Conservation (phyloP, 1,140 invertebrate genomes). For the Eufriesea mexicana region DNA sequence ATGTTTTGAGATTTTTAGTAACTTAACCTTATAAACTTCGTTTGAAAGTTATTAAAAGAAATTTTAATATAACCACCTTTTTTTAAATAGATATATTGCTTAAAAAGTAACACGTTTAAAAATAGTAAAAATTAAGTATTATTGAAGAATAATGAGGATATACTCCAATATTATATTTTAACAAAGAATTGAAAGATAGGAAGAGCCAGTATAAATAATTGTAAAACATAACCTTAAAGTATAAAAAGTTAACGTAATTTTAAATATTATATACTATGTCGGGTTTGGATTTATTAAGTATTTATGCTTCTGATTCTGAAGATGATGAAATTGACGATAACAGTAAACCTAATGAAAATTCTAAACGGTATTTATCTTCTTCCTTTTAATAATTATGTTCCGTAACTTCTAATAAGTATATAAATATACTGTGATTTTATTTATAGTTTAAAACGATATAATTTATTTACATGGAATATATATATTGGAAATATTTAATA, state of each 20-base stretch:
- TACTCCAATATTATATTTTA: neutral
- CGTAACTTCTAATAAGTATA: neutral
- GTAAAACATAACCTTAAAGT: conserved; percentile 12
- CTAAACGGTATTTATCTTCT: conserved; percentile 19
- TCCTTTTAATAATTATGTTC: neutral
- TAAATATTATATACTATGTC: conserved; percentile 61
- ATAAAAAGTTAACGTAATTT: neutral
- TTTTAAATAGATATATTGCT: neutral
- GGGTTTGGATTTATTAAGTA: conserved; percentile 71
- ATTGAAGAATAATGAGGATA: neutral
- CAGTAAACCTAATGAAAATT: conserved; percentile 29
- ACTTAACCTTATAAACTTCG: neutral
- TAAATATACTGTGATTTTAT: neutral
- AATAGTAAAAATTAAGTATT: neutral
- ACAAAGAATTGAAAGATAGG: neutral
- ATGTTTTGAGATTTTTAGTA: neutral
- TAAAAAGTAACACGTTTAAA: neutral
- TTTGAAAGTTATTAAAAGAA: neutral
- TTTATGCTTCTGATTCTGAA: conserved; percentile 70
- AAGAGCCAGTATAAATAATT: neutral
- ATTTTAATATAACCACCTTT: neutral
- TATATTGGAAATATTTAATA: too few relatives aligned
- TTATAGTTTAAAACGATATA: neutral
- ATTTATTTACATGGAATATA: neutral
- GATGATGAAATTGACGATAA: conserved; percentile 61